A percentile compares a stretch with the other conserved stretches of the same genome.
Conservation (phyloP, 2,888 invertebrate genomes). For the Hyppa rectilinea region DNA sequence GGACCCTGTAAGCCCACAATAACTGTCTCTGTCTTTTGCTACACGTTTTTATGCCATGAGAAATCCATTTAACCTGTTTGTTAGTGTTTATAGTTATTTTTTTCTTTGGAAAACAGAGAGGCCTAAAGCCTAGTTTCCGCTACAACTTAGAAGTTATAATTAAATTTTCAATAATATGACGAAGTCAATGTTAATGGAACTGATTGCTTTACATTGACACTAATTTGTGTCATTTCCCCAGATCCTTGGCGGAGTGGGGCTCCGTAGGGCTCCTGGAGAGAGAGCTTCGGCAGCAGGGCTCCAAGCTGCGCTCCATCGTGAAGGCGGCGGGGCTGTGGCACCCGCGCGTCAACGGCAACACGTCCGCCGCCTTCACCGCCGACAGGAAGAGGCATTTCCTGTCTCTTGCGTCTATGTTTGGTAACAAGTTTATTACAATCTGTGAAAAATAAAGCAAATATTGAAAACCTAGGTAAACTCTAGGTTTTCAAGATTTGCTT, state of each 20-base stretch:
- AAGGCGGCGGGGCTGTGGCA: constrained; percentile 97
- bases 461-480: background rate
- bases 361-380: constrained; percentile 95
- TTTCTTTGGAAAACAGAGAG: too few species aligned
- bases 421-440: constrained; percentile 79
- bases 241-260: constrained; percentile 95
- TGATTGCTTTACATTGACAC: background rate
- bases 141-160: background rate
- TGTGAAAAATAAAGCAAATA: too few species aligned
- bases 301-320: constrained; percentile 94
- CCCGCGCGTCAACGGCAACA: constrained; percentile 96
- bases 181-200: background rate
- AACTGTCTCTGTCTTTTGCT: too few species aligned
- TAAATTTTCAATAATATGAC: background rate
- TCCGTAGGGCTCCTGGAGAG: constrained; percentile 96
- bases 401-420: constrained; percentile 97
- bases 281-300: constrained; percentile 96
- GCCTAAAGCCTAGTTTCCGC: background rate
- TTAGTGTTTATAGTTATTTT: too few species aligned
- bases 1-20: too few species aligned
- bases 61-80: too few species aligned
- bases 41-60: too few species aligned
- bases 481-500: too few species aligned
- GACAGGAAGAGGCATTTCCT: constrained; percentile 96
- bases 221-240: constrained; percentile 52